Evolutionary conservation across 2,888 invertebrate genomes (phyloP).

Genomic region (Orthosia cruda): DNA sequence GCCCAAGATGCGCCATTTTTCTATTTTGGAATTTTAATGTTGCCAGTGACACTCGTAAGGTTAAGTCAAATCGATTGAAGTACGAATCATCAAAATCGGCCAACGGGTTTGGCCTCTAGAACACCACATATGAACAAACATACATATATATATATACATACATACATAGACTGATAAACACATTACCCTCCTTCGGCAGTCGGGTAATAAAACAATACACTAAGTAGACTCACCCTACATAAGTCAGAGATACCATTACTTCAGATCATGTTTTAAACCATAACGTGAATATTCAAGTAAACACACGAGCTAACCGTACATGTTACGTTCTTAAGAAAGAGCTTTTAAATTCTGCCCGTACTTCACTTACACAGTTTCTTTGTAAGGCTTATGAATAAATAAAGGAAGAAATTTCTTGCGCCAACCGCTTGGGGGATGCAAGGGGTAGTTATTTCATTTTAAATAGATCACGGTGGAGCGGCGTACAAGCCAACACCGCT

Average conservation of each 20-base stretch:
- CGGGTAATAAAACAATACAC: constrained; percentile 32
- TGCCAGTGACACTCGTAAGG: no score
- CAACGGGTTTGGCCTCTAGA: no score
- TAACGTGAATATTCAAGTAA: constrained; percentile 40
- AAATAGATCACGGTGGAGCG: constrained; percentile 63
- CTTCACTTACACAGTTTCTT: constrained; percentile 54
- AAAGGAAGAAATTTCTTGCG: constrained; percentile 58
- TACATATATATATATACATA: no score
- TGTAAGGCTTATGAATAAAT: constrained; percentile 68
- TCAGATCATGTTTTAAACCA: constrained; percentile 21
- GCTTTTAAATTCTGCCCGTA: constrained; percentile 51
- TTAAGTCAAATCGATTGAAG: no score
- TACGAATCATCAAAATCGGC: no score
- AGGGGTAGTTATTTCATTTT: constrained; percentile 67
- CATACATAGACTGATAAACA: no score
- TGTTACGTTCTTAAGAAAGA: constrained; percentile 27
- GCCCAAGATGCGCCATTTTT: no score
- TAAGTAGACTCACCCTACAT: constrained; percentile 13
- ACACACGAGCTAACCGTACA: constrained; percentile 16
- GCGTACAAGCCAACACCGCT: constrained; percentile 56
- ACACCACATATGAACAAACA: no score
- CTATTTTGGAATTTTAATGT: no score
- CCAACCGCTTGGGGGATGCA: constrained; percentile 56
- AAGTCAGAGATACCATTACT: constrained; percentile 26
- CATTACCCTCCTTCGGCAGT: no score